These are phyloP conservation scores for Venusia cambrica DNA, from an alignment of 2,888 invertebrate genomes.

Conservation along the genomic window DNA sequence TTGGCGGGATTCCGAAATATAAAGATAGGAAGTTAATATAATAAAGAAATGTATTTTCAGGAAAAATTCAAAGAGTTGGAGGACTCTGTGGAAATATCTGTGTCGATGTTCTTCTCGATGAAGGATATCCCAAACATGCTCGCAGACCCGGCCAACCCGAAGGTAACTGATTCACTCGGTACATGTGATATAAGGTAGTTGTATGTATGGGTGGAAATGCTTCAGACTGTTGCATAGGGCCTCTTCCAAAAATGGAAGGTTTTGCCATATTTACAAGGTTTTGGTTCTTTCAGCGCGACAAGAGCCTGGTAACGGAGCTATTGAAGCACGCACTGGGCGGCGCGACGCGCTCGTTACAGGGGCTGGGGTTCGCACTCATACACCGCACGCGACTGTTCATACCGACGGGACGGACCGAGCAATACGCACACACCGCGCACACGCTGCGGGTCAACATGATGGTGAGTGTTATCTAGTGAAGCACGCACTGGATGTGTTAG, in stretches of 20 bases:
- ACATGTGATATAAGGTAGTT: too few relatives aligned
- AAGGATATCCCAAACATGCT: slow-evolving; percentile 79
- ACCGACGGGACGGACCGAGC: slow-evolving; percentile 36
- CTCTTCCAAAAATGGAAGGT: too few relatives aligned
- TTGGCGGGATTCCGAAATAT: too few relatives aligned
- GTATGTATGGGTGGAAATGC: neutral
- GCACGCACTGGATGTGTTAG: too few relatives aligned
- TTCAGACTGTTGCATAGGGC: too few relatives aligned
- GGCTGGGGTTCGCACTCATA: slow-evolving; percentile 68
- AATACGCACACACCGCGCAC: slow-evolving; percentile 49
- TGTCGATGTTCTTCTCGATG: slow-evolving; percentile 74
- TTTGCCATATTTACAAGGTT: too few relatives aligned
- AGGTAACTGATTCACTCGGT: too few relatives aligned
- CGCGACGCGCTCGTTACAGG: slow-evolving; percentile 67
- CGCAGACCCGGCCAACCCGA: slow-evolving; percentile 70
- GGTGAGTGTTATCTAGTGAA: too few relatives aligned
- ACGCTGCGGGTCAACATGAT: slow-evolving; percentile 53
- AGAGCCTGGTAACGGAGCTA: slow-evolving; percentile 53
- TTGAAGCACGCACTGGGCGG: slow-evolving; percentile 47
- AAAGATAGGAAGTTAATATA: too few relatives aligned
- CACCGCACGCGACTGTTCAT: slow-evolving; percentile 61
- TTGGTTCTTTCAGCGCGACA: slow-evolving; percentile 25
- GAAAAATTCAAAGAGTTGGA: slow-evolving; percentile 71
- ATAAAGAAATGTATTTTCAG: too few relatives aligned
- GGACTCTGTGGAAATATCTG: slow-evolving; percentile 73